Percentiles rank a stretch among this genome's conserved stretches.
These are phyloP conservation scores for Nomada fabriciana DNA, from an alignment of 2,888 invertebrate species.

Conservation along the genomic window DNA sequence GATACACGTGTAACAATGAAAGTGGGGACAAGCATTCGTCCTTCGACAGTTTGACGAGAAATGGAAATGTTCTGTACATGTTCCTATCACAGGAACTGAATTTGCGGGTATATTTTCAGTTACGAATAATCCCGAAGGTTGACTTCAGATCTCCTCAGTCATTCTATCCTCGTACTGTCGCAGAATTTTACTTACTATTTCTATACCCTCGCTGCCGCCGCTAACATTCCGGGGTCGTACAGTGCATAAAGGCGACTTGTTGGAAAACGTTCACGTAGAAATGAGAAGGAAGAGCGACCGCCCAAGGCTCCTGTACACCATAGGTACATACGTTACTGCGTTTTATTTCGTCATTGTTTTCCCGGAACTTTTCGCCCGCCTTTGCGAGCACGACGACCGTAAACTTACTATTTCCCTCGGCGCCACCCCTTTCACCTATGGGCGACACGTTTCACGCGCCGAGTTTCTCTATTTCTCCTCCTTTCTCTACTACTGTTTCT, in stretches of 20 bases:
- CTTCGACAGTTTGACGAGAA: slow-evolving; percentile 23
- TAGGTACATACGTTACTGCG: slow-evolving; percentile 66
- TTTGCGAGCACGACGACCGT: slow-evolving; percentile 50
- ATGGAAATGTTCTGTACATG: not conserved
- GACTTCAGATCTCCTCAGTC: slow-evolving; percentile 44
- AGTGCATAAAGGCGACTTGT: slow-evolving; percentile 56
- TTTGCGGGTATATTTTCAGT: slow-evolving; percentile 44
- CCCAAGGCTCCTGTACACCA: slow-evolving; percentile 47
- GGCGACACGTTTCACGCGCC: slow-evolving; percentile 29
- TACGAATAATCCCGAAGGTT: slow-evolving; percentile 52
- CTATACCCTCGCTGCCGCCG: slow-evolving; percentile 31
- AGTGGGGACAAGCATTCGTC: not conserved
- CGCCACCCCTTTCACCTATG: slow-evolving; percentile 51
- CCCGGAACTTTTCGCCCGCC: slow-evolving; percentile 63
- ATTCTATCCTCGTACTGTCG: slow-evolving; percentile 39
- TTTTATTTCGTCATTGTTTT: slow-evolving; percentile 72
- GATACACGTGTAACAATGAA: not conserved
- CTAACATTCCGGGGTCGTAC: slow-evolving; percentile 52
- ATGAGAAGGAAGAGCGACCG: slow-evolving; percentile 49
- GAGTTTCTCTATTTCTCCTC: not conserved
- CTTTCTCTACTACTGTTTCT: not conserved
- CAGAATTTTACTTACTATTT: slow-evolving; percentile 55
- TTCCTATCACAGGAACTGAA: slow-evolving; percentile 39
- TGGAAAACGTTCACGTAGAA: slow-evolving; percentile 58
- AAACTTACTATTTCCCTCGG: slow-evolving; percentile 64